Evolutionary conservation across 2,888 invertebrate genomes (phyloP).

Genomic region (Caenorhabditis sinica): DNA sequence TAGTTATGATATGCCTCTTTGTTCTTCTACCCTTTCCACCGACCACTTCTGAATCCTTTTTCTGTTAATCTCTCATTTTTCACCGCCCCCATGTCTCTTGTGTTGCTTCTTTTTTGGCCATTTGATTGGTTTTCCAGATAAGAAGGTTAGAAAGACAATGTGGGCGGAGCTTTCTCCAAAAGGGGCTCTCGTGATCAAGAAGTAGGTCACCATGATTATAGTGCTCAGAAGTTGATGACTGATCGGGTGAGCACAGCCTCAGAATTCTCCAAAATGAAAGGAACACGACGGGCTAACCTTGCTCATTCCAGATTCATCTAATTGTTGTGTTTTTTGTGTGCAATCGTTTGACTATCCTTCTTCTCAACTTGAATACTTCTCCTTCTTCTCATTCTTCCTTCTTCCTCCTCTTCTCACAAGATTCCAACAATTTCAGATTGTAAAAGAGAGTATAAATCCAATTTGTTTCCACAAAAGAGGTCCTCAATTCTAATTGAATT

Average conservation of each 20-base stretch:
- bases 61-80: slow-evolving; percentile 28
- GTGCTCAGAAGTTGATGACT: slow-evolving; percentile 7
- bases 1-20: not conserved
- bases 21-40: not conserved
- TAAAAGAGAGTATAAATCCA: slow-evolving; percentile 36
- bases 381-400: not conserved
- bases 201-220: slow-evolving; percentile 28
- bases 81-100: slow-evolving; percentile 14
- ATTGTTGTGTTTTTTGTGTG: slow-evolving; percentile 56
- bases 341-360: slow-evolving; percentile 17
- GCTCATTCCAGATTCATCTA: slow-evolving; percentile 61
- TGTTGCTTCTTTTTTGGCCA: not conserved
- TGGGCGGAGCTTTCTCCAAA: not conserved
- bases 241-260: slow-evolving; percentile 9
- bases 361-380: not conserved
- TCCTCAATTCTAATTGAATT: slow-evolving; percentile 44
- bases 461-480: slow-evolving; percentile 45
- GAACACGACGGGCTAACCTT: slow-evolving; percentile 16
- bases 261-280: not conserved
- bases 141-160: not conserved
- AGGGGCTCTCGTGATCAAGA: not conserved
- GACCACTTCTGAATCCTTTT: not conserved
- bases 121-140: not conserved
- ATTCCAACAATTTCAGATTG: slow-evolving; percentile 47
- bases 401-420: not conserved